Evolutionary conservation across 1,140 invertebrate genomes (phyloP), one percentile per base, ranked within the genome.

Genomic region (Latrodectus geometricus): DNA sequence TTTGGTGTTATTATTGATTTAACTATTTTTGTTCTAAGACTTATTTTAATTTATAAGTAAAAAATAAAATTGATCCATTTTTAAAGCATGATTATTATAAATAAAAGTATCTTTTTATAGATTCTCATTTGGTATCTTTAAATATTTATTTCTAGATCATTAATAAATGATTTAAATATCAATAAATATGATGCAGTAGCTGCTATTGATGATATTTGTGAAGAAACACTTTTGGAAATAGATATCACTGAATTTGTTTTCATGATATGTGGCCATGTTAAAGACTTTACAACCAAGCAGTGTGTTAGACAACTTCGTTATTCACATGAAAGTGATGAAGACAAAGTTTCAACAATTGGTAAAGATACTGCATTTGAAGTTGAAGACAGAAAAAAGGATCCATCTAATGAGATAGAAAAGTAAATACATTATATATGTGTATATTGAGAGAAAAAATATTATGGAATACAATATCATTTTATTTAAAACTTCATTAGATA

Each of bases 181-280:
- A 93, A 94, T 88, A 91, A 91, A 21, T 91, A 92, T 66, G 95
- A 96, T 89, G 93, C 96, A 89, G 93, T 95, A 87, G 92, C 93
- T 21, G 95, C 95, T n/a, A 94, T 96, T 56, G 93, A 94, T 89
- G 90, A 90, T 73, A 93, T 95, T 88, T 96, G 95, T 89, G 93
- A 95, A 87, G 94, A 95, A 91, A 91, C 92, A 21, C 90, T 94
- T 2, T 91, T 95, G 54, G 94, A 95, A 90, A 94, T 95, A 83
- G 94, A 95, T 89, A 94, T 96, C 35, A 95, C 95, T 1, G 92
- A 94, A 88, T 89, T 88, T 88, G 15, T 93, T 50, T 90, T 92
- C 89, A 93, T 92, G 4, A 92, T 94, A 48, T 95, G 94, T 89
- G 92, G 92, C n/a, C 94, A 95, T 89, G 89, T 94, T 66, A 93